These are phyloP conservation scores for Gerosis bhagava DNA, from an alignment of 2,888 invertebrate genomes.

Conservation along the genomic window DNA sequence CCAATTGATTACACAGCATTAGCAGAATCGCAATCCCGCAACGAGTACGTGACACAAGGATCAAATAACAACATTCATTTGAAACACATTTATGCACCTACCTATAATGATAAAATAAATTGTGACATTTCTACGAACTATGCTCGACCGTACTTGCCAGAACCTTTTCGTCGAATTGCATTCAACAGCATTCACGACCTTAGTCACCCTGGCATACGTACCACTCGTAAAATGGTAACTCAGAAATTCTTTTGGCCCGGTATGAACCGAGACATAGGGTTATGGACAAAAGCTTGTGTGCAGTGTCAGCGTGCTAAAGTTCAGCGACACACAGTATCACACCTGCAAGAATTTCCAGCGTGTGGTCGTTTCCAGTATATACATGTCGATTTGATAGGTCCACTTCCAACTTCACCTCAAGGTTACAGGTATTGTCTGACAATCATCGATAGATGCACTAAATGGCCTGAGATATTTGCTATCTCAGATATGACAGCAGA, in stretches of 20 bases:
- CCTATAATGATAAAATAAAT: too few relatives aligned
- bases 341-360: background rate
- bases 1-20: too few relatives aligned
- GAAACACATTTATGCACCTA: too few relatives aligned
- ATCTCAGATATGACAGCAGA: background rate
- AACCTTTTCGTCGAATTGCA: background rate
- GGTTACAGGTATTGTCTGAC: background rate
- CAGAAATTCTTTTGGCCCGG: slow-evolving; percentile 4
- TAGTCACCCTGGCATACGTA: slow-evolving; percentile 1
- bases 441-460: background rate
- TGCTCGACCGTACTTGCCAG: background rate
- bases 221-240: background rate
- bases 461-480: background rate
- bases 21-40: too few relatives aligned
- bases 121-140: background rate
- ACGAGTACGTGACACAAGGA: too few relatives aligned
- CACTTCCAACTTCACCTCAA: background rate
- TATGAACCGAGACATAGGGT: background rate
- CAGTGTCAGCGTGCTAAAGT: background rate
- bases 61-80: too few relatives aligned
- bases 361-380: background rate
- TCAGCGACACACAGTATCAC: background rate
- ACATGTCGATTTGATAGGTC: background rate
- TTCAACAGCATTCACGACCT: background rate
- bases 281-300: background rate